phyloP scores from a whole-genome alignment of 2,797 vertebrate genomes.

The Pteronotus mesoamericanus region DNA sequence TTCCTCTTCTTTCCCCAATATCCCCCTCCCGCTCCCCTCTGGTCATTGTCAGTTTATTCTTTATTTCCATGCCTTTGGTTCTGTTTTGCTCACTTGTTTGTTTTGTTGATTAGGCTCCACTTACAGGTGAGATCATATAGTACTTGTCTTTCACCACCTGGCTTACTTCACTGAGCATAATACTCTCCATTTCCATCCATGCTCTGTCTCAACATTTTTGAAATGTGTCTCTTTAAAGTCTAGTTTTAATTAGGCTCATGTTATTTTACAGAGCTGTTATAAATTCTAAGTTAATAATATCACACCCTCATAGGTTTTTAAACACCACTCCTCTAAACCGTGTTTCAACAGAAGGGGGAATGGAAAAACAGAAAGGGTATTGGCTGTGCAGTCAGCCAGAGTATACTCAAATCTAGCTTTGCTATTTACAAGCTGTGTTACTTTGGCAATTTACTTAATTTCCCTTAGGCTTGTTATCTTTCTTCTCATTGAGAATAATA shows the following conservation, averaged over 20 bases:
- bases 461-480: slow-evolving; percentile 32
- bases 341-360: background rate
- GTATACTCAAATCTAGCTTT: background rate
- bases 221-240: background rate
- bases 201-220: background rate
- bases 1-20: too few species aligned
- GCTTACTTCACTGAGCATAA: too few species aligned
- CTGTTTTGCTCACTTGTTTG: too few species aligned
- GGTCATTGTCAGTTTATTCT: too few species aligned
- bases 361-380: background rate
- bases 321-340: background rate
- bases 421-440: background rate
- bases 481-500: slow-evolving; percentile 26
- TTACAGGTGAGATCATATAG: too few species aligned
- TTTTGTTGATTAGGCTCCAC: too few species aligned
- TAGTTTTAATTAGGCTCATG: background rate
- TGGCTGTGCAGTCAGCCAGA: background rate
- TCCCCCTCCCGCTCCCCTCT: too few species aligned
- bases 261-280: background rate
- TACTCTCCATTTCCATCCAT: too few species aligned
- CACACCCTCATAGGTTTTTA: background rate
- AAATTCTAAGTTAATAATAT: background rate
- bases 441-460: slow-evolving; percentile 40
- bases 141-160: too few species aligned
- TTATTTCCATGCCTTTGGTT: too few species aligned